A percentile compares a stretch with the other conserved stretches of the same genome.
Conservation (phyloP, 2,113 vertebrate genomes). For the Colaptes auratus region DNA sequence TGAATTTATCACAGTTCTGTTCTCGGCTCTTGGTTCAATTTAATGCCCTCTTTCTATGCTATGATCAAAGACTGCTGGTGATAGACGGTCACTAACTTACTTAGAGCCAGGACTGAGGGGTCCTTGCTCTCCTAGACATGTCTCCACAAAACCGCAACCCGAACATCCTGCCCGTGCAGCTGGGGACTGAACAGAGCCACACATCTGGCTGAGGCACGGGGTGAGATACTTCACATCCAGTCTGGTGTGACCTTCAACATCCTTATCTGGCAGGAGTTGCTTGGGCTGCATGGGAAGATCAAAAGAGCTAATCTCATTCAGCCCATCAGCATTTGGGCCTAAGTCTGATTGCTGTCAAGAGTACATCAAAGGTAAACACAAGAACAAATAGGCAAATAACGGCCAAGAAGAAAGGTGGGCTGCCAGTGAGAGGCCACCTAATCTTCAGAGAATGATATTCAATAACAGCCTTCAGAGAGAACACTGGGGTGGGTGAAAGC, state of each 20-base stretch:
- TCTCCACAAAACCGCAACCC: neutral
- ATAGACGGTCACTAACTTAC: neutral
- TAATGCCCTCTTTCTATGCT: neutral
- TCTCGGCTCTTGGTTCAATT: neutral
- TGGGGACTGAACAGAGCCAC: neutral
- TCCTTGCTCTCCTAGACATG: neutral
- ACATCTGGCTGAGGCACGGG: neutral
- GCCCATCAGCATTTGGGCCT: slow-evolving; percentile 2
- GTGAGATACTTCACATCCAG: neutral
- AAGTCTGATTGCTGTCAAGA: neutral
- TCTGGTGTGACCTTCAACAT: neutral
- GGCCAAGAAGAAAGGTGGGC: neutral
- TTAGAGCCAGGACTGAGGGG: neutral
- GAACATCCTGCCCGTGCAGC: neutral
- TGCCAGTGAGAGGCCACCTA: neutral
- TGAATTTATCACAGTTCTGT: neutral
- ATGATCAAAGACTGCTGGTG: neutral
- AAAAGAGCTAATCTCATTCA: neutral
- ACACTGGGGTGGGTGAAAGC: neutral
- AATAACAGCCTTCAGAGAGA: neutral
- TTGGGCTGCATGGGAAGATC: slow-evolving; percentile 10
- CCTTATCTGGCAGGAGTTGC: slow-evolving; percentile 37
- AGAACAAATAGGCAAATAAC: slow-evolving; percentile 9
- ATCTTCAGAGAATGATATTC: neutral
- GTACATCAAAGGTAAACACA: slow-evolving; percentile 38